Base-by-base conservation (phyloP, 2,888 invertebrate genomes). In the Nymphalis polychloros region DNA sequence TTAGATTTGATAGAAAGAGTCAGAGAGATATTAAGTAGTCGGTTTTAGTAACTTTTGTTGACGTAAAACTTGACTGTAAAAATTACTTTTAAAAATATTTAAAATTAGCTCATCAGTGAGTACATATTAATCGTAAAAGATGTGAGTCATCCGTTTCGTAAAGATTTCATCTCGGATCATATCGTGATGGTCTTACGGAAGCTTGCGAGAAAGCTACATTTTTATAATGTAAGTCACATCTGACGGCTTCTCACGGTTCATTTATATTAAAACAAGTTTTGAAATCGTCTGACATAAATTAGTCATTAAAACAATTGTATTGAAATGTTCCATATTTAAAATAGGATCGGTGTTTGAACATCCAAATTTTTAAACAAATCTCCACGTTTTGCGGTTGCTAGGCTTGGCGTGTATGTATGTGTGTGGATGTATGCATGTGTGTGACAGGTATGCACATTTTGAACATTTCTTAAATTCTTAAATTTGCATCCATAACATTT, bases 181-280 rank as follows among this genome's bases (percentile, higher is more conserved):
- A 90, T 91, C 91, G 73, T 72, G 57, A 53, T 57, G 55, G 74
- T 52, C 57, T 62, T 69, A 73, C 77, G 78, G 85, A 79, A 91
- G 91, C 90, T 76, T 79, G 79, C 87, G 85, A 87, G 89, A 90
- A 88, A 90, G 90, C 84, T 81, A 79, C 75, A 88, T 90, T 90
- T 90, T 90, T 90, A 84, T 82, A 69, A 78, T 80, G 77, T 83
- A 85, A 82, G 81, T 86, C 84, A 84, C 82, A 55, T 55, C 13
- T 31, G 17, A 76, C 74, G 73, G 64, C 67, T 91, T 91, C 90
- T 84, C 90, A 91, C 90, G 90, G 76, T 79, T 77, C 19, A 53
- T 16, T 65, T 57, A 19, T 16, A 35, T 52, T 8, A 8, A n/a
- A 13, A 47, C 23, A 35, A 61, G 47, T 23, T 47, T 47, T 52